Conservation (phyloP, 2,888 invertebrate species). For the Seira ritae region DNA sequence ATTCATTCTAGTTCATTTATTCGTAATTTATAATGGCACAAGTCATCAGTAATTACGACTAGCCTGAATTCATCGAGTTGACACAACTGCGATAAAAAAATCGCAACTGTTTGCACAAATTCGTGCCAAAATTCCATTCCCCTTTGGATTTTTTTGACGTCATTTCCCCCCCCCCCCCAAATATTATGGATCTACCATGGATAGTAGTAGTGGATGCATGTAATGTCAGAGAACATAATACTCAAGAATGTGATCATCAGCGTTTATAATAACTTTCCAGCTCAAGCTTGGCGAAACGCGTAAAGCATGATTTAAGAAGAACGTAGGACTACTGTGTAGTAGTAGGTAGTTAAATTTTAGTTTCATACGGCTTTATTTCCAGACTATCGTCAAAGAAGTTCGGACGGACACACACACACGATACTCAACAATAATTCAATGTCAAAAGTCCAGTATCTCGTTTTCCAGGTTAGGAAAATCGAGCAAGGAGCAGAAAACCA, state of each 20-base stretch:
- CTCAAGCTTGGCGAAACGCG: background rate
- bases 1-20: background rate
- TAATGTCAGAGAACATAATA: background rate
- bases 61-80: slow-evolving; percentile 14
- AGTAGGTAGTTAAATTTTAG: background rate
- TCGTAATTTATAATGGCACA: background rate
- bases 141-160: background rate
- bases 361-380: background rate
- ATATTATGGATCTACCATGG: no score
- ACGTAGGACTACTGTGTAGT: no score
- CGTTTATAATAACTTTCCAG: background rate
- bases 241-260: no score
- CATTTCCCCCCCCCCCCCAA: background rate
- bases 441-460: slow-evolving; percentile 11
- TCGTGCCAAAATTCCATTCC: slow-evolving; percentile 42
- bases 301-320: slow-evolving; percentile 1
- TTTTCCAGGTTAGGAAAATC: background rate
- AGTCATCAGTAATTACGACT: slow-evolving; percentile 10
- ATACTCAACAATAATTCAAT: slow-evolving; percentile 3
- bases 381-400: background rate
- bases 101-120: slow-evolving; percentile 41
- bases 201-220: no score
- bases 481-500: background rate
- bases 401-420: background rate
- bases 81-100: slow-evolving; percentile 27